Evolutionary conservation across 2,888 invertebrate genomes (phyloP), one percentile per base, ranked within the genome.

Genomic region (Cylloceria caligata): DNA sequence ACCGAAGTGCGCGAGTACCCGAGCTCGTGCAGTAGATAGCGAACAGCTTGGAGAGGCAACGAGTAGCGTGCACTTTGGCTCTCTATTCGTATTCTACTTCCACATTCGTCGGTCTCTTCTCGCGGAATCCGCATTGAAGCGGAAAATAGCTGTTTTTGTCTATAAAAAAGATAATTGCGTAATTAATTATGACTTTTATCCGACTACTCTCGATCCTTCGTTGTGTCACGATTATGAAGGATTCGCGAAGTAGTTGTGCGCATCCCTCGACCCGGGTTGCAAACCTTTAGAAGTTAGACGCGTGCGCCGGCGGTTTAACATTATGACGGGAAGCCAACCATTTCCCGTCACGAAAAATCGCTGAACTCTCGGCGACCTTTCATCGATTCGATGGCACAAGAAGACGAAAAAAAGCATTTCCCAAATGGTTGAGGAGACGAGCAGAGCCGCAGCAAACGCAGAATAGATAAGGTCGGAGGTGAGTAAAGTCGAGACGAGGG

Each of bases 121-220:
- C 71, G 73, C 62, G 87, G 84, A 87, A 87, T 84, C 87, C 86
- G 87, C 87, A 89, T 88, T 88, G 87, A 88, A 88, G 86, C 86
- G 87, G 88, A 89, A 90, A 90, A 88, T 88, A 88, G 86, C 88
- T 81, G 86, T 45, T 89, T 88, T 88, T 88, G 88, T 88, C 86
- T 88, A 80, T 85, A 85, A 86, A 86, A 83, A 84, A 85, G 89
- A 88, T 91, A 91, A 92, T 90, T 89, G 88, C 88, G 88, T 89
- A 90, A 91, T 91, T 91, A 89, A 90, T 91, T 90, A 90, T 87
- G 81, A 87, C 86, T 87, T 88, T 89, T 88, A 89, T 90, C 88
- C 87, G 76, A 84, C 83, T 84, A 81, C 72, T 36, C 30, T 47
- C 79, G 84, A 84, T 86, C 81, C 81, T 76, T 83, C 81, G 73